Conservation (phyloP, 2,113 vertebrate species). For the Daphoenositta chrysoptera region DNA sequence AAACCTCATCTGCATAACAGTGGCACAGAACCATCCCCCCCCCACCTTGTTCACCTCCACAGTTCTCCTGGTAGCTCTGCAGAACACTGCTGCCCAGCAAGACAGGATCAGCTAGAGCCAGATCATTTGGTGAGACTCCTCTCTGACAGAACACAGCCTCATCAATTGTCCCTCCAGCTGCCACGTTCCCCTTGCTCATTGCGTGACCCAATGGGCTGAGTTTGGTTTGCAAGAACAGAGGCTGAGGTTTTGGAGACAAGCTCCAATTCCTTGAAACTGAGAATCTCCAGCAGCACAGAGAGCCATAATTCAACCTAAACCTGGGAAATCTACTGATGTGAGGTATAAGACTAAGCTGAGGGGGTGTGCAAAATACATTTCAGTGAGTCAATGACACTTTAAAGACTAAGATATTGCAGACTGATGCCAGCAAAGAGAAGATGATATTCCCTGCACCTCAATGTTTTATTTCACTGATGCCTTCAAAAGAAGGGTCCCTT, state of each 20-base stretch:
- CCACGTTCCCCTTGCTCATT: not conserved
- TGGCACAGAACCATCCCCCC: not conserved
- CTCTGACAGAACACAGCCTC: not conserved
- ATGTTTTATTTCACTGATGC: not conserved
- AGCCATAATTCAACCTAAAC: not conserved
- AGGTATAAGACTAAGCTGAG: not conserved
- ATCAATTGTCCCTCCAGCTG: not conserved
- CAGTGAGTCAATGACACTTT: constrained; percentile 28
- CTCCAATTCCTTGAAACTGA: not conserved
- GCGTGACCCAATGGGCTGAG: not conserved
- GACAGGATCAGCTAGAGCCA: not conserved
- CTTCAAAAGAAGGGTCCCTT: not conserved
- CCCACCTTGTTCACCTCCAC: not conserved
- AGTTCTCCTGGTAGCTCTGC: not conserved
- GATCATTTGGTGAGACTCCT: not conserved
- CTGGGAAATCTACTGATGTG: not conserved
- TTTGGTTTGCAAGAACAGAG: not conserved
- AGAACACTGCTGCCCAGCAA: not conserved
- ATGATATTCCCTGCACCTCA: not conserved
- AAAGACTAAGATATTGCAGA: constrained; percentile 8
- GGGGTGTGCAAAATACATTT: constrained; percentile 1
- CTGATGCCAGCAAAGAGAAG: not conserved
- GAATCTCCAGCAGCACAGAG: not conserved
- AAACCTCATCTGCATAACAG: not conserved
- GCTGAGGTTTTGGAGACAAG: not conserved